phyloP scores from a whole-genome alignment of 2,113 vertebrate species.

The Coregonus clupeaformis region DNA sequence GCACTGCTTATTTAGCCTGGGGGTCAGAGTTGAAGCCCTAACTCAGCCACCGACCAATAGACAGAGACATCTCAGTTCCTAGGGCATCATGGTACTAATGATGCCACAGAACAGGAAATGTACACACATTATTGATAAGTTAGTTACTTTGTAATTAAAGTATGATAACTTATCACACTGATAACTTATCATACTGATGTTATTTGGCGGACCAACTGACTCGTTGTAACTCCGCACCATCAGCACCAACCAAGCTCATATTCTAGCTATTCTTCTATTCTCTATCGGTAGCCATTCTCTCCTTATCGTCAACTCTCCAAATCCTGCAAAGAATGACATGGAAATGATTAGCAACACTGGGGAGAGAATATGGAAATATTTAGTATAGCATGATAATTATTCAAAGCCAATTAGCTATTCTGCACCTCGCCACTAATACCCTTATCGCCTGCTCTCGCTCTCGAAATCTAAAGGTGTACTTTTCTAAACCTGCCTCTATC shows the following conservation, averaged over 20 bases:
- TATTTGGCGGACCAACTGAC: background rate
- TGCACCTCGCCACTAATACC: conserved; percentile 42
- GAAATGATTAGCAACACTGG: conserved; percentile 60
- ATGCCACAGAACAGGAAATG: background rate
- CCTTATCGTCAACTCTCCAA: background rate
- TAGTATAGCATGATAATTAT: conserved; percentile 39
- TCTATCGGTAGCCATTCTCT: background rate
- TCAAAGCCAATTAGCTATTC: conserved; percentile 57
- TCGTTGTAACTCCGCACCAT: background rate
- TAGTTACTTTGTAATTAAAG: too few relatives aligned
- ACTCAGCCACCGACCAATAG: background rate
- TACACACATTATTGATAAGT: background rate
- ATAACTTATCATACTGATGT: too few relatives aligned
- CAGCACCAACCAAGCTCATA: background rate
- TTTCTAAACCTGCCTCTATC: conserved; percentile 27
- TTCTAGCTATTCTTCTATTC: background rate
- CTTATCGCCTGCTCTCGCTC: conserved; percentile 45
- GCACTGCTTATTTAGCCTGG: conserved; percentile 2
- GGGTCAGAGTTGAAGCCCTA: background rate
- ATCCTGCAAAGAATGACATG: conserved; percentile 42
- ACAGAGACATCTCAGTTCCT: background rate
- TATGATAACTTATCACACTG: too few relatives aligned
- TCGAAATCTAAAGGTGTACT: conserved; percentile 37
- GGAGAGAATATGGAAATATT: conserved; percentile 36
- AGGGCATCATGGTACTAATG: background rate